These are phyloP conservation scores for Diceros bicornis DNA, from an alignment of 2,797 vertebrate species.

Conservation along the genomic window DNA sequence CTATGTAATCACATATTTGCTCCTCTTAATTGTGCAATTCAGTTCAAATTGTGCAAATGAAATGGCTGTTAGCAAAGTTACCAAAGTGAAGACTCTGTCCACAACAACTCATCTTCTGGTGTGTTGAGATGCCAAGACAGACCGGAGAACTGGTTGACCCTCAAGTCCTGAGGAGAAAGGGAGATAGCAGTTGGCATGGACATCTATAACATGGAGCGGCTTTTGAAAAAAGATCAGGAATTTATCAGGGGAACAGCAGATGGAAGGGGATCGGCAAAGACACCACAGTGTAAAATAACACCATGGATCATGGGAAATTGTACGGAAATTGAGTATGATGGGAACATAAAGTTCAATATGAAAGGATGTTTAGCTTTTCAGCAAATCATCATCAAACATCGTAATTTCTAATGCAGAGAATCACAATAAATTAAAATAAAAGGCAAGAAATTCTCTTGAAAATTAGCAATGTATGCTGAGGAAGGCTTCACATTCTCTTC, in stretches of 20 bases:
- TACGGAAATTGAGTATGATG: neutral
- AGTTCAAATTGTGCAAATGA: neutral
- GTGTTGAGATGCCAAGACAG: neutral
- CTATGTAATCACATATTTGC: neutral
- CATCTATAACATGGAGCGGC: neutral
- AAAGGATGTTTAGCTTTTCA: neutral
- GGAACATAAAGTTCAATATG: neutral
- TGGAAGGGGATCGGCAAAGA: neutral
- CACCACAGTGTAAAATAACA: neutral
- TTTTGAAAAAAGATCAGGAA: slow-evolving; percentile 1
- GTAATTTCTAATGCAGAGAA: neutral
- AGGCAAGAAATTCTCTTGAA: neutral
- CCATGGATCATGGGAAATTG: neutral
- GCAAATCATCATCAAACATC: neutral
- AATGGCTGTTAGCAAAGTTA: neutral
- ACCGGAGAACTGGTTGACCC: neutral
- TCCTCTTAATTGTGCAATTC: neutral
- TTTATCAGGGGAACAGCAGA: neutral
- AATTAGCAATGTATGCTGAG: neutral
- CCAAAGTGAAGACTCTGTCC: neutral
- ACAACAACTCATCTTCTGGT: neutral
- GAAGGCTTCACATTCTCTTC: neutral
- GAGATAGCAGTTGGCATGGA: neutral
- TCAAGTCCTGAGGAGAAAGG: neutral
- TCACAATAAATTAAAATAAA: slow-evolving; percentile 49